A percentile compares a stretch with the other conserved stretches of the same genome.
Evolutionary conservation across 2,888 invertebrate species (phyloP).

Genomic region (Tipula helvola): DNA sequence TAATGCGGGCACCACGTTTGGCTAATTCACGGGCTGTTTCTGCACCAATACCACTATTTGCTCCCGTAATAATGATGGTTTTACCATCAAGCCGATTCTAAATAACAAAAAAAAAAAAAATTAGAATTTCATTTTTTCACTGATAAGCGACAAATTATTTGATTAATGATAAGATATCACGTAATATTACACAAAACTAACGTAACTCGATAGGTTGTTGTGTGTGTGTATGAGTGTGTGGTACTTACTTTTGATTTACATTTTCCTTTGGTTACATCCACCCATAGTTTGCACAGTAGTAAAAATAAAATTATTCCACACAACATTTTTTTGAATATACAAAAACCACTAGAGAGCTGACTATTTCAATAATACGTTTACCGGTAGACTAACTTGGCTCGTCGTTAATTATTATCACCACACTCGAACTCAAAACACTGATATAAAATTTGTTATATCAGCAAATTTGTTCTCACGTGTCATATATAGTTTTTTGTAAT

Average conservation of each 20-base stretch:
- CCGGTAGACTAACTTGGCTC: not conserved
- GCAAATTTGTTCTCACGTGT: too few species aligned
- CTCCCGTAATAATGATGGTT: not conserved
- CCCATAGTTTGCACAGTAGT: not conserved
- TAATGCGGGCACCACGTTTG: slow-evolving; percentile 4
- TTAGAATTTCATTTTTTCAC: too few species aligned
- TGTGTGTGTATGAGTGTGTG: too few species aligned
- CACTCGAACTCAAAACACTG: not conserved
- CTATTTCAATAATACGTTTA: not conserved
- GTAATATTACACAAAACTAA: too few species aligned
- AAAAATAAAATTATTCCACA: not conserved
- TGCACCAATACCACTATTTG: not conserved
- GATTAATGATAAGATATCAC: too few species aligned
- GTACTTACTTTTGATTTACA: slow-evolving; percentile 5
- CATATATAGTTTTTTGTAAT: too few species aligned
- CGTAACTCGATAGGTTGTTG: too few species aligned
- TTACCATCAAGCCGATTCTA: not conserved
- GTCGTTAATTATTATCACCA: not conserved
- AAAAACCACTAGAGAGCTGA: not conserved
- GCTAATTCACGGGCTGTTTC: not conserved
- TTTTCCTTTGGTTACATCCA: not conserved
- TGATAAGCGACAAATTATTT: too few species aligned
- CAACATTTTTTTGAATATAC: not conserved
- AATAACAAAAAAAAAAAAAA: not conserved
- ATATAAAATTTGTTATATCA: not conserved